These are phyloP conservation scores for Napeogenes sylphis DNA, from an alignment of 2,888 invertebrate species.

Conservation along the genomic window DNA sequence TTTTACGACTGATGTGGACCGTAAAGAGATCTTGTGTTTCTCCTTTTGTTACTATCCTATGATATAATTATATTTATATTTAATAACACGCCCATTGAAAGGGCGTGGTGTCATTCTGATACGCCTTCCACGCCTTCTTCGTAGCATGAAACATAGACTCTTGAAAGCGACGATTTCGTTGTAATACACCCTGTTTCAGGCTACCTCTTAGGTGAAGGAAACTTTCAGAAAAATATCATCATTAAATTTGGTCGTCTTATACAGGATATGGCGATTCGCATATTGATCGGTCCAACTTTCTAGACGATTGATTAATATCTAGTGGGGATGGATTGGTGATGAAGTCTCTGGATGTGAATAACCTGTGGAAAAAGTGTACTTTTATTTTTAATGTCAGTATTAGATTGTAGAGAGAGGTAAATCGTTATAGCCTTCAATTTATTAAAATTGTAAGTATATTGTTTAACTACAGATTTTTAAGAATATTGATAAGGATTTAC, in stretches of 20 bases:
- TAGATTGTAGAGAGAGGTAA: background rate
- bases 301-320: constrained; percentile 72
- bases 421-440: too few relatives aligned
- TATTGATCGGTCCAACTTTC: constrained; percentile 71
- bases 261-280: constrained; percentile 54
- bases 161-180: constrained; percentile 53
- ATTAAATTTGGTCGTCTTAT: constrained; percentile 42
- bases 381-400: too few relatives aligned
- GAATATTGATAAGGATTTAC: too few relatives aligned
- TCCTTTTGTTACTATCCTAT: background rate
- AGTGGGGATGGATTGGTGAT: constrained; percentile 32
- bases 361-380: constrained; percentile 5
- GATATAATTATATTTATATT: constrained; percentile 23
- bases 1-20: constrained; percentile 5
- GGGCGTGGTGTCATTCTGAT: constrained; percentile 56
- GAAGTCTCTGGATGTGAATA: constrained; percentile 3
- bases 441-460: too few relatives aligned
- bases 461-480: too few relatives aligned
- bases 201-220: constrained; percentile 35
- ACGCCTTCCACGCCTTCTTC: constrained; percentile 68
- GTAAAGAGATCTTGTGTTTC: constrained; percentile 10
- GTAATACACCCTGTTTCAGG: constrained; percentile 53
- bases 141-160: constrained; percentile 41
- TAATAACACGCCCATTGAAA: constrained; percentile 52
- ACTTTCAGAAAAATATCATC: constrained; percentile 33